A percentile compares a stretch with the other conserved stretches of the same genome.
Evolutionary conservation across 1,140 invertebrate genomes (phyloP).

Genomic region (Polypedilum vanderplanki): DNA sequence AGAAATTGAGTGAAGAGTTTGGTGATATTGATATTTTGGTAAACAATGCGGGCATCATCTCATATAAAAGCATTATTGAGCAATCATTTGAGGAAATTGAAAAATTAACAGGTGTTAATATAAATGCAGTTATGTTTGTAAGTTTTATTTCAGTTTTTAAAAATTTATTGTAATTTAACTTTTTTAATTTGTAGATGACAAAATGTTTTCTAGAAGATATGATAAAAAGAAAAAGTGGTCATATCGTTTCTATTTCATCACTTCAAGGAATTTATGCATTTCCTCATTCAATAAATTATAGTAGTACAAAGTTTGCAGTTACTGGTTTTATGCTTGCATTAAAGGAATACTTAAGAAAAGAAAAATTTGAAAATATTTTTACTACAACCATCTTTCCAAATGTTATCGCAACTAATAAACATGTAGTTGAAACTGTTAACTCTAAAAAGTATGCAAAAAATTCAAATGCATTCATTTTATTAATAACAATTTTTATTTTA

Average conservation of each 20-base stretch:
- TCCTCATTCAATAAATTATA: conserved; percentile 41
- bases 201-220: conserved; percentile 42
- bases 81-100: conserved; percentile 41
- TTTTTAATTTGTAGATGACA: conserved; percentile 34
- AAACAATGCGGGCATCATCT: conserved; percentile 43
- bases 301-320: conserved; percentile 42
- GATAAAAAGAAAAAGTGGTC: conserved; percentile 39
- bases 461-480: too few species aligned
- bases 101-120: conserved; percentile 39
- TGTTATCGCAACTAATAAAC: neutral
- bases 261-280: conserved; percentile 35
- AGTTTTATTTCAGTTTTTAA: conserved; percentile 27
- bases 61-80: conserved; percentile 39
- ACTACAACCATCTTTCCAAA: neutral
- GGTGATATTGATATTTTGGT: conserved; percentile 42
- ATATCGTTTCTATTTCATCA: conserved; percentile 41
- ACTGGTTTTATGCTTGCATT: conserved; percentile 39
- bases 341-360: neutral
- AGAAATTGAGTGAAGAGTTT: conserved; percentile 41
- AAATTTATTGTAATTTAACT: conserved; percentile 5
- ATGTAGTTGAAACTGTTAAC: neutral
- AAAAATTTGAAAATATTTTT: neutral
- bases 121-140: conserved; percentile 42
- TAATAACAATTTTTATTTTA: neutral
- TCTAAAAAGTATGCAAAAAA: neutral